These are phyloP conservation scores for Conus canariensis DNA, from an alignment of 2,888 invertebrate genomes.

Conservation along the genomic window DNA sequence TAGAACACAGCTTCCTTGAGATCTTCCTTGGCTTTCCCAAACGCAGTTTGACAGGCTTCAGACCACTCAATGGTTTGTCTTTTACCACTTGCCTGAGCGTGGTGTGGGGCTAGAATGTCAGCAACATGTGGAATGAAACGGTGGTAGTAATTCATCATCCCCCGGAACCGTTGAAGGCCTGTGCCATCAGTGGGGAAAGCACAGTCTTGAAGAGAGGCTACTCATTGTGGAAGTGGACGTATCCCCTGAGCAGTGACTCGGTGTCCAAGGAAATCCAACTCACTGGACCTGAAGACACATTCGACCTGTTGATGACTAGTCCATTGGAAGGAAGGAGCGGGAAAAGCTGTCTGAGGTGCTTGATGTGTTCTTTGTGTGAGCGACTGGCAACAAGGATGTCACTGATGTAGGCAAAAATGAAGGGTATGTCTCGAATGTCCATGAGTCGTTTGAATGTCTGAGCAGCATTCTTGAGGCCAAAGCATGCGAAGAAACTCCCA, in stretches of 20 bases:
- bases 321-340: constrained; percentile 36
- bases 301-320: constrained; percentile 36
- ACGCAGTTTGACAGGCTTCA: constrained; percentile 39
- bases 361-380: constrained; percentile 29
- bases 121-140: constrained; percentile 38
- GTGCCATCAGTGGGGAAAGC: constrained; percentile 26
- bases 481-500: constrained; percentile 55
- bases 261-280: constrained; percentile 42
- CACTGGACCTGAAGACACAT: constrained; percentile 36
- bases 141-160: constrained; percentile 45
- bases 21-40: constrained; percentile 40
- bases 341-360: constrained; percentile 36
- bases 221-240: constrained; percentile 25
- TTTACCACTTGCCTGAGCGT: constrained; percentile 44
- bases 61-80: constrained; percentile 43
- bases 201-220: constrained; percentile 29
- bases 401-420: constrained; percentile 69
- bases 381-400: constrained; percentile 4
- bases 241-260: constrained; percentile 25
- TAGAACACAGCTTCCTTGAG: constrained; percentile 16
- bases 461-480: constrained; percentile 72
- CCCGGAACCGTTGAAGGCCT: constrained; percentile 35
- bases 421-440: constrained; percentile 46
- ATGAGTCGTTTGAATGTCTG: constrained; percentile 62
- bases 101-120: constrained; percentile 32